Evolutionary conservation across 1,140 invertebrate genomes (phyloP).

Genomic region (Ips typographus): DNA sequence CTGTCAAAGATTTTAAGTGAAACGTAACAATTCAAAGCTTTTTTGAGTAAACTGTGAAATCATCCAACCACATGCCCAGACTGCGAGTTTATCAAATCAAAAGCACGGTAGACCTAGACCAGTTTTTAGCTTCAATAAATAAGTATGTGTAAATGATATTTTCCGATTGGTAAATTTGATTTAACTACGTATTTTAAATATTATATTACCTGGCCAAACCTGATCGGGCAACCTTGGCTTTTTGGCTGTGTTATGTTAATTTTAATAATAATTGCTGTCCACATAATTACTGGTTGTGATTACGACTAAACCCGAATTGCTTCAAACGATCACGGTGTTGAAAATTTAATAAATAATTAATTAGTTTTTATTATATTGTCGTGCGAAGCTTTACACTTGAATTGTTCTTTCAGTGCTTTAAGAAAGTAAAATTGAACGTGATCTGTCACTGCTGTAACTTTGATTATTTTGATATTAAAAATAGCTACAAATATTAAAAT

Average conservation of each 20-base stretch:
- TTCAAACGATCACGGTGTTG: neutral
- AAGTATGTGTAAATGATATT: constrained; percentile 7
- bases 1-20: too few relatives aligned
- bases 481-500: too few relatives aligned
- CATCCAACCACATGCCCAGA: neutral
- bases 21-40: too few relatives aligned
- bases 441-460: too few relatives aligned
- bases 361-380: too few relatives aligned
- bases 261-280: constrained; percentile 23
- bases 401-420: too few relatives aligned
- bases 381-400: too few relatives aligned
- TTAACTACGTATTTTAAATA: constrained; percentile 15
- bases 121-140: constrained; percentile 6
- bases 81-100: neutral
- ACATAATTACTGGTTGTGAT: constrained; percentile 18
- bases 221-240: constrained; percentile 39
- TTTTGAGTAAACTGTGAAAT: neutral
- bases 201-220: constrained; percentile 38
- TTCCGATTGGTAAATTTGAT: constrained; percentile 2
- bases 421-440: too few relatives aligned
- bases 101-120: neutral
- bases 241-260: constrained; percentile 40
- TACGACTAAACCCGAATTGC: neutral
- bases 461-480: too few relatives aligned
- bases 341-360: too few relatives aligned